Conservation (phyloP, 1,140 invertebrate genomes). For the Paracyclopina nana region DNA sequence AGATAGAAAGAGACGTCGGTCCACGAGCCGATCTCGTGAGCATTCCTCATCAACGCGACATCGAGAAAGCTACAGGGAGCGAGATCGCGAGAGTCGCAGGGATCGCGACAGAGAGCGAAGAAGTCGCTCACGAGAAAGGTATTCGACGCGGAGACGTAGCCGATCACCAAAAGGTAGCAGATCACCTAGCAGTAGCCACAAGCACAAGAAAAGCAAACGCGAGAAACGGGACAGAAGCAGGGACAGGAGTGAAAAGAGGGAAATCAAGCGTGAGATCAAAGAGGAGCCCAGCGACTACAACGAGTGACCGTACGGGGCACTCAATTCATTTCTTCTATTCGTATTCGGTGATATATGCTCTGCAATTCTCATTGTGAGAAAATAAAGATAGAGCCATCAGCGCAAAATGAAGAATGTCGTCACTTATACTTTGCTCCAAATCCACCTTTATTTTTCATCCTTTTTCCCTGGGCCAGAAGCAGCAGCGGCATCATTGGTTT, state of each 20-base stretch:
- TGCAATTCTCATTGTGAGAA: too few species aligned
- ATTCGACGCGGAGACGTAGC: neutral
- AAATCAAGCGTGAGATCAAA: neutral
- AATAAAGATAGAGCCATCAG: too few species aligned
- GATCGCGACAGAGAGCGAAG: constrained; percentile 4
- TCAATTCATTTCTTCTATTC: too few species aligned
- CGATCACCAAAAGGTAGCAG: neutral
- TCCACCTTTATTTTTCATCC: too few species aligned
- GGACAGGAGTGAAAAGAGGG: neutral
- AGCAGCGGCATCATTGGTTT: too few species aligned
- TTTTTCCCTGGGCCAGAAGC: too few species aligned
- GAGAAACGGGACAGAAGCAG: neutral
- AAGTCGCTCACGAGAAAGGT: constrained; percentile 9
- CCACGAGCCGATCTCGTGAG: neutral
- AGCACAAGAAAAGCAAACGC: constrained; percentile 4
- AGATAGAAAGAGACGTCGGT: neutral
- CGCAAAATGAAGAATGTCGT: too few species aligned
- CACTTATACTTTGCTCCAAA: too few species aligned
- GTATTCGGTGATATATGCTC: too few species aligned
- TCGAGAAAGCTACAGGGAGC: neutral
- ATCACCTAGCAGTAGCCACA: neutral
- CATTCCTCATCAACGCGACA: too few species aligned
- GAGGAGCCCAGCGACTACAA: neutral
- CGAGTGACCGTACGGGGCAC: too few species aligned
- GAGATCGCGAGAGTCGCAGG: neutral